phyloP scores from a whole-genome alignment of 1,140 invertebrate species.

The silkworm (Bombyx mori) region ASM3026992v2 NC_085128.1:18004501-18005000 shows the following conservation, averaged over 20 bases:
- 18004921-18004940: too few species aligned
- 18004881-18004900: too few species aligned
- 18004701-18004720: slow-evolving; percentile 4
- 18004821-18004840: slow-evolving; percentile 7
- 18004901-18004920: too few species aligned
- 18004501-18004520: too few species aligned
- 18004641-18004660: not conserved
- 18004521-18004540: not conserved
- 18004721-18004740: slow-evolving; percentile 17
- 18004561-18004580: not conserved
- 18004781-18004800: slow-evolving; percentile 41
- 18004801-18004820: slow-evolving; percentile 33
- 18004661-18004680: not conserved
- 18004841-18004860: too few species aligned
- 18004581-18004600: not conserved
- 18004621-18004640: too few species aligned
- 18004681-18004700: too few species aligned
- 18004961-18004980: too few species aligned
- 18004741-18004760: slow-evolving; percentile 26
- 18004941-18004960: too few species aligned
- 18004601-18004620: not conserved
- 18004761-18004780: slow-evolving; percentile 39
- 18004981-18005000: too few species aligned
- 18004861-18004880: too few species aligned
- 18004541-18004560: not conserved